Conservation (phyloP, 2,113 vertebrate genomes). For the Charadrius vociferus region DNA sequence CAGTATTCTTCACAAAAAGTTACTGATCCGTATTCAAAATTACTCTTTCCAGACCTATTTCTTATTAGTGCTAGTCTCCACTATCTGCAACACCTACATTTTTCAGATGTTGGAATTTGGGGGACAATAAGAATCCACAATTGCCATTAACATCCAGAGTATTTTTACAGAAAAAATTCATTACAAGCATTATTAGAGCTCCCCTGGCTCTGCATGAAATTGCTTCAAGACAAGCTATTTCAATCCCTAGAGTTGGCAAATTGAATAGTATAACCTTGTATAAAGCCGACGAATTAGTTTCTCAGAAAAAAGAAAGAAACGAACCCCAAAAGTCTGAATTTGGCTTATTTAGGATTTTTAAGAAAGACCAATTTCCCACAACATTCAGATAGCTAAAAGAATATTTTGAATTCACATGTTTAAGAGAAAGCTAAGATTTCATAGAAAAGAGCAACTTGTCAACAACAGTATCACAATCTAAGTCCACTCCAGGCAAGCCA, state of each 20-base stretch:
- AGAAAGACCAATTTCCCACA: not conserved
- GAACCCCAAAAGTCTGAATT: not conserved
- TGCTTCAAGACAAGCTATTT: not conserved
- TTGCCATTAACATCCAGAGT: not conserved
- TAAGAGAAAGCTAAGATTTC: not conserved
- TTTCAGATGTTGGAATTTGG: not conserved
- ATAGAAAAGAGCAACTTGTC: not conserved
- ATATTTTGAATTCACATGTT: not conserved
- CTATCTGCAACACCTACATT: not conserved
- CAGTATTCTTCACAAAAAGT: not conserved
- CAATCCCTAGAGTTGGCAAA: not conserved
- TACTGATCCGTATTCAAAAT: not conserved
- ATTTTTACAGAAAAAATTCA: not conserved
- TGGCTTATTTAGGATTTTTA: not conserved
- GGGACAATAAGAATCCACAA: not conserved
- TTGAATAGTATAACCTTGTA: not conserved
- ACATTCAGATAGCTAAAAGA: not conserved
- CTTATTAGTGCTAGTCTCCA: not conserved
- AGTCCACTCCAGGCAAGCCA: not conserved
- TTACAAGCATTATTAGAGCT: not conserved
- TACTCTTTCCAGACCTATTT: not conserved
- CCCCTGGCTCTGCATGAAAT: not conserved
- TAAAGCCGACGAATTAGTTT: not conserved
- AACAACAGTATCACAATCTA: not conserved
- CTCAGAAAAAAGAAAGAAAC: not conserved